Base-by-base conservation (phyloP, 2,797 vertebrate species). In the Apogon talboti region DNA sequence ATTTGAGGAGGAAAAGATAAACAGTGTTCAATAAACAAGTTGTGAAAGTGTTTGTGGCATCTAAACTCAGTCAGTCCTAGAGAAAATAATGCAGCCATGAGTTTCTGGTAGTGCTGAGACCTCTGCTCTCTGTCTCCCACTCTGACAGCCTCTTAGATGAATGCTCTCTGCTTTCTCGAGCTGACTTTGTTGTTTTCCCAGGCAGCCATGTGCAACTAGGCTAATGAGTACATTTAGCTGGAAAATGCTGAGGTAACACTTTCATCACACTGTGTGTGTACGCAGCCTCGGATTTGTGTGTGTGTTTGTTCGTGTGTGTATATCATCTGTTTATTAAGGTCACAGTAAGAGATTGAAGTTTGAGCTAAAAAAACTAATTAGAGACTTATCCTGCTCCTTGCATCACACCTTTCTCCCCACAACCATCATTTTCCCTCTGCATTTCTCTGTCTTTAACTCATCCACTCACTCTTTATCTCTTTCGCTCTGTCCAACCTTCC, bases 161-260 rank as follows among this genome's bases (percentile, higher is more conserved):
- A 91, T 89, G 90, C 89, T 88, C 86, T 71, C 83, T 90, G 89
- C 90, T 89, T 89, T 89, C 84, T 87, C 82, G 74, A 86, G 91
- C 91, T 92, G 91, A 92, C 91, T 91, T 91, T 91, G 91, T 92
- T 92, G 91, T 92, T 92, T 92, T 91, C 90, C 86, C 89, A 91
- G 89, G 86, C 91, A 92, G 86, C 90, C 91, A 91, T 91, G 91
- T 92, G 91, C 90, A 92, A 91, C 91, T 92, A 91, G 91, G 91
- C 90, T 92, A 92, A 92, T 92, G 91, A 92, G 91, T 91, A 92
- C 90, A 91, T 92, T 92, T 92, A 91, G 85, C 86, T 81, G 82
- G 86, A 87, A 91, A 92, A 90, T 87, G 91, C 91, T 92, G 91
- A 91, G 87, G 89, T 90, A 91, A 92, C 85, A 88, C 89, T 92